Conservation (phyloP, 2,888 invertebrate genomes). For the Gasteruption jaculator region DNA sequence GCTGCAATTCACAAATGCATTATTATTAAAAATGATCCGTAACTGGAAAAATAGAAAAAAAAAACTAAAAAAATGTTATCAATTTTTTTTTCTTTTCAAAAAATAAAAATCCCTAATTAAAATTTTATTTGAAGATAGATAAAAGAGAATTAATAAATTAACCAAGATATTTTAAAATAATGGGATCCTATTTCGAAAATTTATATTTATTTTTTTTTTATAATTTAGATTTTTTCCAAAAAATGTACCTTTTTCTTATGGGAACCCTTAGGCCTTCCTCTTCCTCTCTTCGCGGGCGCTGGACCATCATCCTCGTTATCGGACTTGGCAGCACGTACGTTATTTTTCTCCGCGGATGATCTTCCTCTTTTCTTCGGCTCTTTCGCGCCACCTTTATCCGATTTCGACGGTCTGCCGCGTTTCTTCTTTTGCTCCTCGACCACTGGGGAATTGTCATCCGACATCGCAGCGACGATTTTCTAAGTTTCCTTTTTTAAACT, state of each 20-base stretch:
- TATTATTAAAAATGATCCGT: conserved; percentile 1
- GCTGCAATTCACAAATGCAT: conserved; percentile 20
- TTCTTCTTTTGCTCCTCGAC: conserved; percentile 51
- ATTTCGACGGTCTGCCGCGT: conserved; percentile 47
- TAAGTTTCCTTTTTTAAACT: no score
- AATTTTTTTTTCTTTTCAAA: conserved; percentile 26
- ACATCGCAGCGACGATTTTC: no score
- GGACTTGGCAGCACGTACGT: conserved; percentile 40
- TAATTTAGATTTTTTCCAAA: no score
- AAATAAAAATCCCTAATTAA: no score
- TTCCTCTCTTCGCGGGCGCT: conserved; percentile 46
- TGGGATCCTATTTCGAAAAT: no score
- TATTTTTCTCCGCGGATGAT: conserved; percentile 42
- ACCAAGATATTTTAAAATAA: no score
- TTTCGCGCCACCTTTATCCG: conserved; percentile 39
- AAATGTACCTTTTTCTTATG: conserved; percentile 47
- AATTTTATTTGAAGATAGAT: no score
- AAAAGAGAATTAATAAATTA: no score
- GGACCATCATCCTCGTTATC: conserved; percentile 47
- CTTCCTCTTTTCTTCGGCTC: conserved; percentile 48
- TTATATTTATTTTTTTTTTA: no score
- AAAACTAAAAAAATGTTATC: no score
- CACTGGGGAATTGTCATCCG: conserved; percentile 48
- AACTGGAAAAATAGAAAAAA: background rate
- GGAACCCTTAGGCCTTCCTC: conserved; percentile 47